Base-by-base conservation (phyloP, 1,140 invertebrate species). In the Diplogasteroides magnus region DNA sequence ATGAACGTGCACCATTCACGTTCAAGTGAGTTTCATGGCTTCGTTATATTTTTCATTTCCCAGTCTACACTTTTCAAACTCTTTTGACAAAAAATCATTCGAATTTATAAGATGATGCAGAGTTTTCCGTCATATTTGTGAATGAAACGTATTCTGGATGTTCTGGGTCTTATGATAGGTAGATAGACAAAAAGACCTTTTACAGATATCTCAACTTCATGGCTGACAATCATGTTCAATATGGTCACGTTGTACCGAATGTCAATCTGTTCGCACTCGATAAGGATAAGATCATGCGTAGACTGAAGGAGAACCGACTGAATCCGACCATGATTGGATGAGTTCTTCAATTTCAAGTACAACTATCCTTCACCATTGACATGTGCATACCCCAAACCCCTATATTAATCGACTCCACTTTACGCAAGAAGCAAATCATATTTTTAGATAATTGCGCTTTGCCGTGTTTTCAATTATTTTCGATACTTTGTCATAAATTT, bases 171-270 rank as follows among this genome's bases (percentile, higher is more conserved):
- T n/a, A n/a, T n/a, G 37, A 48, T 11, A 48, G 6, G 37, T 48
- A 11, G 6, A 48, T 11, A 11, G 37, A 6, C 19, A 11, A 6
- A 48, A 6, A 19, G 37, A 6, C 6, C 37, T 19, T 25, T 72
- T 72, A 48, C 66, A 68, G 64, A 48, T 74, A 74, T 32, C 26
- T 73, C 48, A 32, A 62, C 72, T 73, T 68, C 61, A 73, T 73
- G 71, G 70, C 73, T 11, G 73, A 74, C 60, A 29, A 65, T 31
- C 69, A 72, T 66, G 68, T 75, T 71, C 59, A 71, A n/a, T 75
- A 75, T 29, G 73, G 73, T 19, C 73, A 75, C 29, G 73, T 75
- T 31, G 74, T 75, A 25, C 73, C 73, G 15, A 75, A 73, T 60
- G 73, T 73, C 1, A 75, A 75, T 48, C 29, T 72, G 14, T 75